Base-by-base conservation (phyloP, 2,113 vertebrate genomes). In the Probosciger aterrimus region DNA sequence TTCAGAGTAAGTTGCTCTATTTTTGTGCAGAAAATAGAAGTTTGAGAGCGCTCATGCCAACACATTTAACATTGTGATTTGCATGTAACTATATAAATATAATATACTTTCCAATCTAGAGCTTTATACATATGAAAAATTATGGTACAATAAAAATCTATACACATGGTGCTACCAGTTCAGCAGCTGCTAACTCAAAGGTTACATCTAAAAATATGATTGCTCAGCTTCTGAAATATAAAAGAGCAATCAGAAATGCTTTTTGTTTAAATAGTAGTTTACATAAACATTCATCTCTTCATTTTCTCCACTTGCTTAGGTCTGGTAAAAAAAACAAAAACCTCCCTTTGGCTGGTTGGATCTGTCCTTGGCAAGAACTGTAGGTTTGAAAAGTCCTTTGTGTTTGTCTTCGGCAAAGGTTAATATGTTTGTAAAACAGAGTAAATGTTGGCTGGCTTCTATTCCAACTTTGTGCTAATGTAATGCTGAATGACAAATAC, bases 221-320 rank as follows among this genome's bases (percentile, higher is more conserved):
- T 90, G 95, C 91, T 96, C 90, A 65, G 37, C 81, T 82, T 97
- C 97, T 98, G 96, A 95, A 97, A 97, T 96, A 96, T 53, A 81
- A 94, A 97, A 97, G 94, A 97, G 95, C 95, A 96, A 96, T 96
- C 89, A 98, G 88, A 97, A 97, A 87, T 92, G 90, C 63, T 97
- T 97, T 96, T 95, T 75, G 87, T 93, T 98, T 98, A 98, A 98
- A 98, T 97, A 98, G 91, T 93, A 95, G 95, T 96, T 96, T 96
- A 97, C 95, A 98, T 88, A 96, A 97, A 97, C 92, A 95, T 95
- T 97, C n/a, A 95, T 95, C 78, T 97, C 97, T 98, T 98, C 95
- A 96, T 97, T 95, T 94, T 95, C 91, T 94, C 89, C 77, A 63
- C 88, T 93, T 94, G 69, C 84, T 97, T 96, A 96, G 62, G 86